These are phyloP conservation scores for Scaptomyza polygonia DNA, from an alignment of 2,888 invertebrate species.

Conservation along the genomic window DNA sequence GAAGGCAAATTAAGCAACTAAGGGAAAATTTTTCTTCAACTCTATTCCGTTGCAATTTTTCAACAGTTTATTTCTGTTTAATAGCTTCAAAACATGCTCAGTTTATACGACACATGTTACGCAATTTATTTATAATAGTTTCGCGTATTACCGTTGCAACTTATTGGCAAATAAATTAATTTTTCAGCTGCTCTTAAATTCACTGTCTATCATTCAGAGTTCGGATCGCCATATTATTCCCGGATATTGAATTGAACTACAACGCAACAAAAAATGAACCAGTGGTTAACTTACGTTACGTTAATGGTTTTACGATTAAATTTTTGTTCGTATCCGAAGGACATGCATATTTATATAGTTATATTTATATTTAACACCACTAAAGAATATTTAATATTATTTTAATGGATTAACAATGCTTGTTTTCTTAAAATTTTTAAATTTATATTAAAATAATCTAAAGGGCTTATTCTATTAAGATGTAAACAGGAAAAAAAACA, in stretches of 20 bases:
- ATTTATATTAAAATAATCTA: too few relatives aligned
- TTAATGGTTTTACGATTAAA: not conserved
- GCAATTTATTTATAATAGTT: constrained; percentile 59
- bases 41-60: constrained; percentile 57
- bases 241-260: constrained; percentile 58
- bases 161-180: constrained; percentile 73
- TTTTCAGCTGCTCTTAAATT: constrained; percentile 76
- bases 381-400: too few relatives aligned
- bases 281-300: constrained; percentile 17
- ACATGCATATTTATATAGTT: not conserved
- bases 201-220: constrained; percentile 73
- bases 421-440: not conserved
- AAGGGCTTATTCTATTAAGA: too few relatives aligned
- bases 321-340: not conserved
- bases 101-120: constrained; percentile 30
- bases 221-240: constrained; percentile 78
- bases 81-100: constrained; percentile 51
- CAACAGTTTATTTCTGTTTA: constrained; percentile 25
- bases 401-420: not conserved
- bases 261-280: constrained; percentile 38
- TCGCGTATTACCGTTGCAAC: constrained; percentile 74
- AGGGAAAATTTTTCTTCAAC: constrained; percentile 71
- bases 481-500: too few relatives aligned
- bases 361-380: too few relatives aligned
- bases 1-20: constrained; percentile 66